Percentiles rank a stretch among this genome's conserved stretches.
Evolutionary conservation across 2,888 invertebrate species (phyloP).

Genomic region (Fabriciana adippe): DNA sequence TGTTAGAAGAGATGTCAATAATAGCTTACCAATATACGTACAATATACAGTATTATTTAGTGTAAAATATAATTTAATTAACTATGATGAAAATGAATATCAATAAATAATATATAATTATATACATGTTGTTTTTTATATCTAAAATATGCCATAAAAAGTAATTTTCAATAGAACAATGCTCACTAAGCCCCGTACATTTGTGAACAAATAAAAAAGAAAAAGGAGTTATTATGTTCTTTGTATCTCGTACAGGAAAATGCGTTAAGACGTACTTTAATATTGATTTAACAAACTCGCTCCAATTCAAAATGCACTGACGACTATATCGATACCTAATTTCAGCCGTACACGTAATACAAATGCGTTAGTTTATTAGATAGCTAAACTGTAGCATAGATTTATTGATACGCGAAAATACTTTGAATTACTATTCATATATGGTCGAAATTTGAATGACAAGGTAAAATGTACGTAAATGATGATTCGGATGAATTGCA

Average conservation of each 20-base stretch:
- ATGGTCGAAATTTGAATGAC: slow-evolving; percentile 1
- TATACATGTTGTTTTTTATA: too few relatives aligned
- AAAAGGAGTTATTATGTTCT: too few relatives aligned
- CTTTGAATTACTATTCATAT: not conserved
- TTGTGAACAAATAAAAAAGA: too few relatives aligned
- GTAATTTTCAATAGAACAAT: too few relatives aligned
- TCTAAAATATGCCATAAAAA: too few relatives aligned
- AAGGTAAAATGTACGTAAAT: not conserved
- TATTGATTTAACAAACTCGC: slow-evolving; percentile 3
- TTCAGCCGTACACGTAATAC: slow-evolving; percentile 16
- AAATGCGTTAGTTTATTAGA: slow-evolving; percentile 26
- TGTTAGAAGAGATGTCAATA: slow-evolving; percentile 2
- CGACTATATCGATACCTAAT: slow-evolving; percentile 17
- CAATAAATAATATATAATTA: too few relatives aligned
- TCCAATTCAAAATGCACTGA: slow-evolving; percentile 10
- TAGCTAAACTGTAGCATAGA: slow-evolving; percentile 9
- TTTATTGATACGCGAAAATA: not conserved
- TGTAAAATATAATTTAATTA: too few relatives aligned
- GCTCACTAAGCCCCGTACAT: too few relatives aligned
- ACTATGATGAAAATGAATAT: too few relatives aligned
- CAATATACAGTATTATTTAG: too few relatives aligned
- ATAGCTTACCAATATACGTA: not conserved
- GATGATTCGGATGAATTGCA: slow-evolving; percentile 9
- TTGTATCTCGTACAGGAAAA: too few relatives aligned
- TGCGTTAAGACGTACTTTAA: not conserved